These are phyloP conservation scores for Furcifer pardalis DNA, from an alignment of 2,797 vertebrate species.

Conservation along the genomic window DNA sequence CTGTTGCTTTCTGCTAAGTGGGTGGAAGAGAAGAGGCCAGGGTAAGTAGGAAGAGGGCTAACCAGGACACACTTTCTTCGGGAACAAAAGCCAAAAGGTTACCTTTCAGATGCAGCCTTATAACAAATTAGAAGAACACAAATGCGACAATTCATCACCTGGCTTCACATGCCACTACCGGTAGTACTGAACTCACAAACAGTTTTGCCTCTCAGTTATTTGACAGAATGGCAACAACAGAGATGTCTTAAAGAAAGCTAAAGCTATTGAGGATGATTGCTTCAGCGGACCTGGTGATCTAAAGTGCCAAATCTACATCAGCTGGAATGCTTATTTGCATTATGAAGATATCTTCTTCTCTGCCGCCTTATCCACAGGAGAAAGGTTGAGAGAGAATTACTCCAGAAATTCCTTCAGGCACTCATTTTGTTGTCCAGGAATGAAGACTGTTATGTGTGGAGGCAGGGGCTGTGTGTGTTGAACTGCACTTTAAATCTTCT, in stretches of 20 bases:
- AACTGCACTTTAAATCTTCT: background rate
- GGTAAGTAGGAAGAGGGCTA: background rate
- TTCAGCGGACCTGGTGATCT: slow-evolving; percentile 3
- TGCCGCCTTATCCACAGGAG: background rate
- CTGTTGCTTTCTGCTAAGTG: slow-evolving; percentile 39
- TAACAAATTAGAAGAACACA: background rate
- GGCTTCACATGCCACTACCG: background rate
- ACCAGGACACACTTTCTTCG: background rate
- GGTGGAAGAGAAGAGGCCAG: slow-evolving; percentile 16
- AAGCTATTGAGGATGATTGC: background rate
- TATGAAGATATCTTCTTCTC: background rate
- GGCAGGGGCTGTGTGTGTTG: no score
- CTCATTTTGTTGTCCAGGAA: background rate
- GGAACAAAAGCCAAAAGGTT: background rate
- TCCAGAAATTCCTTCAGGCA: background rate
- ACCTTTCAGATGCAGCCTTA: background rate
- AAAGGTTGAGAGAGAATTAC: background rate
- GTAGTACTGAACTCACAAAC: background rate
- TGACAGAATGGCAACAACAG: background rate
- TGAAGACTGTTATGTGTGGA: background rate
- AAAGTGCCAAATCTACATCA: background rate
- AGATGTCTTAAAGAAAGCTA: background rate
- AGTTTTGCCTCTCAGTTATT: background rate
- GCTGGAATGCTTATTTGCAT: background rate
- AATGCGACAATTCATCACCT: background rate